phyloP scores from a whole-genome alignment of 2,888 invertebrate species.

The Scelioninae gen. 1 region DNA sequence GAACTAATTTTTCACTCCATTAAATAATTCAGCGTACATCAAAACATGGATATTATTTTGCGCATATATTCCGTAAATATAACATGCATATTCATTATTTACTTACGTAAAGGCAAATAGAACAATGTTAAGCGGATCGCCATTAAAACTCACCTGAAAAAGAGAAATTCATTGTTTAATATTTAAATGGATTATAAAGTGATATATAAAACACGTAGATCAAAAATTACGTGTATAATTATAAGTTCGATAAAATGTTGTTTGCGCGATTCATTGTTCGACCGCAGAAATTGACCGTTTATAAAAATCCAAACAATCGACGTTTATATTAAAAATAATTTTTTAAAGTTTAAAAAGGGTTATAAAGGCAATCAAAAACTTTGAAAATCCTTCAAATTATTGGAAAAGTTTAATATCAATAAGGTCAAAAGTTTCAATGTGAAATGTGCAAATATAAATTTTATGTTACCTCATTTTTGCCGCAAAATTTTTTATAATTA shows the following conservation, averaged over 20 bases:
- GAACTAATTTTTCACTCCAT: constrained; percentile 44
- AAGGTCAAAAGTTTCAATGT: constrained; percentile 19
- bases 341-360: not conserved
- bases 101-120: constrained; percentile 25
- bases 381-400: constrained; percentile 12
- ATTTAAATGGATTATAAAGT: constrained; percentile 2
- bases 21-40: constrained; percentile 14
- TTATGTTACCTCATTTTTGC: constrained; percentile 8
- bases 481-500: not conserved
- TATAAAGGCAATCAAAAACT: not conserved
- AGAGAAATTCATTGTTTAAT: constrained; percentile 7
- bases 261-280: not conserved
- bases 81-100: constrained; percentile 10
- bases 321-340: not conserved
- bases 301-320: too few species aligned
- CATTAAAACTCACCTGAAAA: constrained; percentile 28
- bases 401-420: constrained; percentile 22
- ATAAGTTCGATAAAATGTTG: not conserved
- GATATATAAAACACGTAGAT: not conserved
- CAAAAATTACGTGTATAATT: not conserved
- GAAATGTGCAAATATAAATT: constrained; percentile 14
- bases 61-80: not conserved
- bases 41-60: constrained; percentile 2
- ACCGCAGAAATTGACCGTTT: too few species aligned
- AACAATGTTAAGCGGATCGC: constrained; percentile 8